Evolutionary conservation across 2,113 vertebrate species (phyloP).

Genomic region (Maccullochella peelii): DNA sequence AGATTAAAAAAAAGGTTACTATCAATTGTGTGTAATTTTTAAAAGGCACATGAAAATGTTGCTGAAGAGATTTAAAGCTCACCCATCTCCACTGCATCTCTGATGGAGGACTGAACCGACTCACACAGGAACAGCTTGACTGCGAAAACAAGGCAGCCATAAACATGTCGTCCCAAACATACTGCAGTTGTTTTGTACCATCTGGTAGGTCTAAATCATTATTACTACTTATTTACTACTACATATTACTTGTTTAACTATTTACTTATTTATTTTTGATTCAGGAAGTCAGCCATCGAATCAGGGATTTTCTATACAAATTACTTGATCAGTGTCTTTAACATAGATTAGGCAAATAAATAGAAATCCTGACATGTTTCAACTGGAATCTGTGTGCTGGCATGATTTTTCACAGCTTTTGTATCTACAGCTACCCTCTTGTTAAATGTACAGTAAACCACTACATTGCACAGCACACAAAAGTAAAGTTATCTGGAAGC

Average conservation of each 20-base stretch:
- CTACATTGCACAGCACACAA: neutral
- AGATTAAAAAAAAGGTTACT: neutral
- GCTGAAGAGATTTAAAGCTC: constrained; percentile 69
- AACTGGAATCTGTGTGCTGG: neutral
- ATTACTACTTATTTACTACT: neutral
- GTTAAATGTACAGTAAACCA: neutral
- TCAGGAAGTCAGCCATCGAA: neutral
- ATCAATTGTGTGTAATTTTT: neutral
- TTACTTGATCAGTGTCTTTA: neutral
- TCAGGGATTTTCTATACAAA: neutral
- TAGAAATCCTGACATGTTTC: neutral
- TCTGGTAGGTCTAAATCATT: neutral
- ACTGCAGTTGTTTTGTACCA: neutral
- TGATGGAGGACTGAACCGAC: constrained; percentile 88
- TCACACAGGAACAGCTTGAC: constrained; percentile 94
- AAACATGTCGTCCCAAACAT: neutral
- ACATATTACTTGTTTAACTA: neutral
- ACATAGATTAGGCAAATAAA: neutral
- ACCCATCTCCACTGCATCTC: constrained; percentile 93
- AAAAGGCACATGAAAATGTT: neutral
- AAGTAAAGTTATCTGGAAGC: neutral
- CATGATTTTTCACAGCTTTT: neutral
- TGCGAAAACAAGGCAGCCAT: constrained; percentile 74
- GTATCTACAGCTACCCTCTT: neutral
- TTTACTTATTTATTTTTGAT: neutral